Evolutionary conservation across 2,888 invertebrate genomes (phyloP).

Genomic region (Drosophila tripunctata): DNA sequence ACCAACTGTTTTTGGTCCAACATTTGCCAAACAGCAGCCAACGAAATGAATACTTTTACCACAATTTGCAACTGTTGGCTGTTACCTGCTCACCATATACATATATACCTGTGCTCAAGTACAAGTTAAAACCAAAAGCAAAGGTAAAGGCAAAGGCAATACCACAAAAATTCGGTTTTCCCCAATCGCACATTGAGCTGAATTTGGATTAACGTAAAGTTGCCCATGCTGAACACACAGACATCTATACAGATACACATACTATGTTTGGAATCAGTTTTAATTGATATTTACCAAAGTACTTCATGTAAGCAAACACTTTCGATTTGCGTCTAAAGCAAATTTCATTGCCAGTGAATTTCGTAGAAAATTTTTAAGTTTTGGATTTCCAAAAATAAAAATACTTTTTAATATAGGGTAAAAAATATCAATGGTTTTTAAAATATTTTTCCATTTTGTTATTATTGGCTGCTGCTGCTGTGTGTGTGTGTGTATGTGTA

Average conservation of each 20-base stretch:
- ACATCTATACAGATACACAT: not conserved
- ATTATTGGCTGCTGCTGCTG: conserved; percentile 4
- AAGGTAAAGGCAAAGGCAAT: conserved; percentile 28
- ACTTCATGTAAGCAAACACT: conserved; percentile 74
- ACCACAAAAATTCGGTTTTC: conserved; percentile 45
- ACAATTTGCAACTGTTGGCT: conserved; percentile 13
- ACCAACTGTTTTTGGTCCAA: conserved; percentile 39
- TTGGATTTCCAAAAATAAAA: not conserved
- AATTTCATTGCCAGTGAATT: conserved; percentile 35
- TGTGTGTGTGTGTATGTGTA: not conserved
- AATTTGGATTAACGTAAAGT: conserved; percentile 39
- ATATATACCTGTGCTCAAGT: conserved; percentile 35
- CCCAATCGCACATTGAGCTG: conserved; percentile 38
- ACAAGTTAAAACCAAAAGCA: conserved; percentile 35
- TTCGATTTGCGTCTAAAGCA: conserved; percentile 63
- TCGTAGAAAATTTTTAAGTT: not conserved
- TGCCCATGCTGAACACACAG: conserved; percentile 3
- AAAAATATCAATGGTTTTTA: conserved; percentile 7
- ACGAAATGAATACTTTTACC: conserved; percentile 14
- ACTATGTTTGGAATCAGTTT: conserved; percentile 59
- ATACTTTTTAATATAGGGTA: too few relatives aligned
- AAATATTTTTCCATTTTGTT: not conserved
- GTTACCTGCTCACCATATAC: conserved; percentile 11
- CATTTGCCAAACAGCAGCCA: conserved; percentile 21
- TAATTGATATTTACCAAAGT: conserved; percentile 79